Evolutionary conservation across 2,888 invertebrate genomes (phyloP), one percentile per base, ranked within the genome.

Genomic region (Cerceris rybyensis): DNA sequence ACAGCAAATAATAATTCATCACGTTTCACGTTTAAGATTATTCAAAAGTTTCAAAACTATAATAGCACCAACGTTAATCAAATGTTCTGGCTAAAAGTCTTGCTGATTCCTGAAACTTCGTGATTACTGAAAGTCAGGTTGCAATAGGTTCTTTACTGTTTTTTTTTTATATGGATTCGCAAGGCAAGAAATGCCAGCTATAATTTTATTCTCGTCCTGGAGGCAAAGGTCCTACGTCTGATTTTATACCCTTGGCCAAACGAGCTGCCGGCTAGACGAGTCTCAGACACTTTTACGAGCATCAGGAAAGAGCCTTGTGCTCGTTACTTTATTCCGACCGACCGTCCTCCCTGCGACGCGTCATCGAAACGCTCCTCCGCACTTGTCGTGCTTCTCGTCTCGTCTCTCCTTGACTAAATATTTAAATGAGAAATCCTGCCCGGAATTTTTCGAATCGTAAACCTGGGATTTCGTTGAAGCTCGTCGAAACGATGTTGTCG

Each of bases 351-450:
- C 13, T 50, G n/a, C 50, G 46, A 11, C 46, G 50, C 6, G 50
- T 50, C n/a, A 50, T 50, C n/a, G 28, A 50, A 50, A 50, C n/a
- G n/a, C 50, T 50, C n/a, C 50, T n/a, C n/a, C n/a, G n/a, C 50
- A n/a, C 50, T 50, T 50, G 11, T n/a, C 50, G n/a, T n/a, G 50
- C 6, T 7, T 50, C n/a, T 7, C n/a, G n/a, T 28, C 28, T 11
- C 46, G 46, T 1, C 46, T 11, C 11, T 46, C 46, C 46, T 46
- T 46, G 11, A 5, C 9, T 11, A 46, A 46, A 46, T 11, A 46
- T 11, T 28, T 28, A 28, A 28, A 28, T 28, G 28, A 28, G 28
- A 28, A 28, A 28, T 28, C 28, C 28, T 28, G 28, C 28, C 4
- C 4, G 28, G 28, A 28, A 28, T 28, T 28, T 28, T 28, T 28